Evolutionary conservation across 2,113 vertebrate species (phyloP).

Genomic region (Sylvilagus bachmani): DNA sequence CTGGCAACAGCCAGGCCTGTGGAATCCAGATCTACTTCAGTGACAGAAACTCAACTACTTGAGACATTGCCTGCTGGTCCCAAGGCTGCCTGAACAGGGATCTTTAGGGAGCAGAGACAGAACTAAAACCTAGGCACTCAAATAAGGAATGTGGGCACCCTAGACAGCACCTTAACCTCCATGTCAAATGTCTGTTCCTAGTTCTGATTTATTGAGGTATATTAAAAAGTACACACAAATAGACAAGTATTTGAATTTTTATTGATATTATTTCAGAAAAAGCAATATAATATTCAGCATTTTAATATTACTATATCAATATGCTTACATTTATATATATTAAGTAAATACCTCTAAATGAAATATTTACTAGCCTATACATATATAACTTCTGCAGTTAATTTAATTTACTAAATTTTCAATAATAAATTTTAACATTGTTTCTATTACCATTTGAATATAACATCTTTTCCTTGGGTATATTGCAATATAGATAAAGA

Average conservation of each 20-base stretch:
- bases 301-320: not conserved
- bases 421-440: not conserved
- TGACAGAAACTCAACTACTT: too few relatives aligned
- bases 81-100: too few relatives aligned
- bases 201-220: not conserved
- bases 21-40: too few relatives aligned
- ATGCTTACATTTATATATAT: not conserved
- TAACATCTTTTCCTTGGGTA: not conserved
- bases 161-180: too few relatives aligned
- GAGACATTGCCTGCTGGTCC: too few relatives aligned
- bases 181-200: too few relatives aligned
- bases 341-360: not conserved
- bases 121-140: too few relatives aligned
- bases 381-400: not conserved
- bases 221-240: not conserved
- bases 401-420: not conserved
- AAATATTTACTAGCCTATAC: not conserved
- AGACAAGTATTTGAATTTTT: not conserved
- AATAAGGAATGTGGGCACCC: too few relatives aligned
- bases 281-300: not conserved
- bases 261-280: not conserved
- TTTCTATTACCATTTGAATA: not conserved
- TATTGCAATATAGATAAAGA: not conserved
- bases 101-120: too few relatives aligned
- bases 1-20: too few relatives aligned